phyloP scores from a whole-genome alignment of 2,797 vertebrate genomes.

The Sebastes taczanowskii region DNA sequence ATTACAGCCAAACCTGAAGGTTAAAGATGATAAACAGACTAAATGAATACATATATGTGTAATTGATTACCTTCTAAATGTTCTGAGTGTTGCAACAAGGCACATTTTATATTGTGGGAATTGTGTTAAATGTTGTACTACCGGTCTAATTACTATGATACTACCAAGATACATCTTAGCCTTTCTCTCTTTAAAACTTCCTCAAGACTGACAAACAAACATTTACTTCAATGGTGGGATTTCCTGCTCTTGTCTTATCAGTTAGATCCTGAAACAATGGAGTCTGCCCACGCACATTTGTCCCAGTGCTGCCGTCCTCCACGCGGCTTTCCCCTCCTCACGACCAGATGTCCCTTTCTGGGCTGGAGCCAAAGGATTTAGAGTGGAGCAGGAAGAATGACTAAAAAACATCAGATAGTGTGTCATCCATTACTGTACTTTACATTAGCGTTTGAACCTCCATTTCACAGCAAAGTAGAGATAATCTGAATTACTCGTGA shows the following conservation, averaged over 20 bases:
- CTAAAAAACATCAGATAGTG: conserved; percentile 17
- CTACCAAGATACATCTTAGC: conserved; percentile 15
- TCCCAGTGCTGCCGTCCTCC: conserved; percentile 39
- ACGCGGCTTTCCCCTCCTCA: conserved; percentile 45
- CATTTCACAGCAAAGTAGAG: conserved; percentile 14
- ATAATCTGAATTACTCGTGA: conserved; percentile 26
- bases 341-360: conserved; percentile 74
- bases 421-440: conserved; percentile 5
- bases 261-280: conserved; percentile 81
- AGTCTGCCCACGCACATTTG: conserved; percentile 55
- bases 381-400: conserved; percentile 40
- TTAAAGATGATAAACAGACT: neutral
- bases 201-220: conserved; percentile 51
- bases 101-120: neutral
- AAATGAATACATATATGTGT: neutral
- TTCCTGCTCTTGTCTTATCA: conserved; percentile 83
- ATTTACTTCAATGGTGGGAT: conserved; percentile 79
- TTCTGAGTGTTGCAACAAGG: neutral
- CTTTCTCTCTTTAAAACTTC: conserved; percentile 45
- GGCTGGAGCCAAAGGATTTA: conserved; percentile 37
- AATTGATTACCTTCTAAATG: neutral
- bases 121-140: neutral
- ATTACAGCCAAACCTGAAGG: neutral
- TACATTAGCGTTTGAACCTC: neutral
- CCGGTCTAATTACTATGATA: conserved; percentile 7